Percentiles rank a stretch among this genome's conserved stretches.
Conservation (phyloP, 1,140 invertebrate genomes). For the Heliconius congener region DNA sequence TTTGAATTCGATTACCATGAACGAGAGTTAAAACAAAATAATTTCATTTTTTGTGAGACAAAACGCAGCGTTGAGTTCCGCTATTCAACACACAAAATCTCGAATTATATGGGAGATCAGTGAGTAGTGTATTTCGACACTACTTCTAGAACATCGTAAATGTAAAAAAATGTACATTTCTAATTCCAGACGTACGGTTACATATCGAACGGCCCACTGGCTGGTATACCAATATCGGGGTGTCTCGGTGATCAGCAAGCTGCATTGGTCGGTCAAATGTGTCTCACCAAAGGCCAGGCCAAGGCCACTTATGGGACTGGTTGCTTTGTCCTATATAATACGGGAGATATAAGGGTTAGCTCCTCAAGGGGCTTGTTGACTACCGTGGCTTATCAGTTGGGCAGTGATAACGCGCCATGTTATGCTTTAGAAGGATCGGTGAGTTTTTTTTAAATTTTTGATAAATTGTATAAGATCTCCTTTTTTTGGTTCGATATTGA, state of each 20-base stretch:
- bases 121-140: not conserved
- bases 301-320: slow-evolving; percentile 99
- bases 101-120: not conserved
- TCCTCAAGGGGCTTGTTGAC: slow-evolving; percentile 95
- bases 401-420: slow-evolving; percentile 86
- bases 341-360: slow-evolving; percentile 90
- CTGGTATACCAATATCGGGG: slow-evolving; percentile 89
- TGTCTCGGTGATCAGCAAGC: slow-evolving; percentile 97
- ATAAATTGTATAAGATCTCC: not conserved
- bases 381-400: slow-evolving; percentile 97
- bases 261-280: slow-evolving; percentile 96
- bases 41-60: not conserved
- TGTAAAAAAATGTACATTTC: not conserved
- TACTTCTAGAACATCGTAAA: too few species aligned
- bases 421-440: slow-evolving; percentile 97
- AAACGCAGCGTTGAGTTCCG: not conserved
- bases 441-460: slow-evolving; percentile 38
- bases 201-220: slow-evolving; percentile 84
- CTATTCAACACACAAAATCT: not conserved
- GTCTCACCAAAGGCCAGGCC: slow-evolving; percentile 92
- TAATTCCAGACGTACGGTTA: slow-evolving; percentile 88
- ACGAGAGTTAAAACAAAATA: too few species aligned
- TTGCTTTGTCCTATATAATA: slow-evolving; percentile 98
- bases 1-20: too few species aligned
- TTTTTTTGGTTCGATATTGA: not conserved